phyloP scores from a whole-genome alignment of 2,888 invertebrate species.

The Thymelicus sylvestris region DNA sequence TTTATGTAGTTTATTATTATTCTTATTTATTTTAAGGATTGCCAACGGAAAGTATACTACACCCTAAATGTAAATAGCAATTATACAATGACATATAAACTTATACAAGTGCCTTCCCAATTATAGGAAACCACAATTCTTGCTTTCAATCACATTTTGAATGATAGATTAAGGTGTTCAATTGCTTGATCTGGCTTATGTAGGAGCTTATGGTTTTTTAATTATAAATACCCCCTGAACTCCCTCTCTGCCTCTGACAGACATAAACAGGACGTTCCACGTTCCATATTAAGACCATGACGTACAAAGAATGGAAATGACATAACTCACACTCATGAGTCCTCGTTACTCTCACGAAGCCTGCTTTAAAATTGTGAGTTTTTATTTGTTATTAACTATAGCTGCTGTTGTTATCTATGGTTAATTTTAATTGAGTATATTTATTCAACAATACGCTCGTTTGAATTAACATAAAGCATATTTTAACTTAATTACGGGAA shows the following conservation, averaged over 20 bases:
- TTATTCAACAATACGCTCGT: neutral
- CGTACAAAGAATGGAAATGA: slow-evolving; percentile 26
- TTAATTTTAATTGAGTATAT: neutral
- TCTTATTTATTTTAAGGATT: too few species aligned
- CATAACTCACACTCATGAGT: slow-evolving; percentile 15
- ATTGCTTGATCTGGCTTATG: neutral
- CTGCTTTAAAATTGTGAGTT: slow-evolving; percentile 4
- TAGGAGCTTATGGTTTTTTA: slow-evolving; percentile 6
- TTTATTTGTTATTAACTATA: too few species aligned
- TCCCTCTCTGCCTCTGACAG: neutral
- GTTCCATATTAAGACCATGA: slow-evolving; percentile 14
- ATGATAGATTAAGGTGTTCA: too few species aligned
- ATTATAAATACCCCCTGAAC: neutral
- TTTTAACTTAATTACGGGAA: neutral
- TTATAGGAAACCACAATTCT: too few species aligned
- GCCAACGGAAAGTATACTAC: too few species aligned
- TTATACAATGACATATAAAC: too few species aligned
- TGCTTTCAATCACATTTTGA: too few species aligned
- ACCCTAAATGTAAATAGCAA: too few species aligned
- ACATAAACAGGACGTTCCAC: slow-evolving; percentile 18
- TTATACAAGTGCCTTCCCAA: too few species aligned
- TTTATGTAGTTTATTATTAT: too few species aligned
- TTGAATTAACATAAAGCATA: neutral
- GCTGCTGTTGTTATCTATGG: neutral
- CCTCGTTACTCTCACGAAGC: neutral